phyloP scores from a whole-genome alignment of 2,113 vertebrate species.

The Lepus americanus region DNA sequence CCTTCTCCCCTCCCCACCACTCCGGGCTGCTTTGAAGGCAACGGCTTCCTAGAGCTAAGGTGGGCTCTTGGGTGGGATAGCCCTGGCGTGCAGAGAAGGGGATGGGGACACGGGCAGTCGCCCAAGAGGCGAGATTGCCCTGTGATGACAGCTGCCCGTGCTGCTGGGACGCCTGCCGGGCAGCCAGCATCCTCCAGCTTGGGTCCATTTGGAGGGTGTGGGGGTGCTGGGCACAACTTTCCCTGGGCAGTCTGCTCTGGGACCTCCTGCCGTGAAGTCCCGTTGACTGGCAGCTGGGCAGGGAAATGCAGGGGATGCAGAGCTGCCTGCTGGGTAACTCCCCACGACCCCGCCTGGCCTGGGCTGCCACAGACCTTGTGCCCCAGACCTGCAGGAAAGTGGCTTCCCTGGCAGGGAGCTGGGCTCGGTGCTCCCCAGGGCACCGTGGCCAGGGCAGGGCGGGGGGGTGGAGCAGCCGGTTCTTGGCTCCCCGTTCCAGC shows the following conservation, averaged over 20 bases:
- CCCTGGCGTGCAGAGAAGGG: neutral
- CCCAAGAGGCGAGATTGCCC: neutral
- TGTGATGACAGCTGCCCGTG: accelerated
- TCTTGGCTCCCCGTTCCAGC: accelerated
- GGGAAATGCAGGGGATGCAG: neutral
- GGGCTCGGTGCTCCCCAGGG: neutral
- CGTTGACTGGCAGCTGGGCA: neutral
- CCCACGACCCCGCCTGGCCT: too few relatives aligned
- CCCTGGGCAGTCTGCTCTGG: accelerated
- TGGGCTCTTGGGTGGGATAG: too few relatives aligned
- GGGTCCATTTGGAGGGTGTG: neutral
- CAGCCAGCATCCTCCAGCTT: neutral
- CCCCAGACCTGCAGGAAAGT: accelerated
- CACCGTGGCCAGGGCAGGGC: neutral
- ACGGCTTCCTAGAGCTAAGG: neutral
- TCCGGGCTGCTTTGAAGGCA: neutral
- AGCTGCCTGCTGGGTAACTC: too few relatives aligned
- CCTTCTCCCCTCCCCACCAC: too few relatives aligned
- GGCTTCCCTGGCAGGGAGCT: neutral
- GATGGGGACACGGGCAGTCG: neutral
- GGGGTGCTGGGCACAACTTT: accelerated
- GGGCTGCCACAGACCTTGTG: too few relatives aligned
- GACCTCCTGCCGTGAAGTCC: neutral
- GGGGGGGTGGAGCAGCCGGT: neutral
- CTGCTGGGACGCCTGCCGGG: accelerated